phyloP scores from a whole-genome alignment of 2,888 invertebrate genomes.

The Antheraea assamensis region DNA sequence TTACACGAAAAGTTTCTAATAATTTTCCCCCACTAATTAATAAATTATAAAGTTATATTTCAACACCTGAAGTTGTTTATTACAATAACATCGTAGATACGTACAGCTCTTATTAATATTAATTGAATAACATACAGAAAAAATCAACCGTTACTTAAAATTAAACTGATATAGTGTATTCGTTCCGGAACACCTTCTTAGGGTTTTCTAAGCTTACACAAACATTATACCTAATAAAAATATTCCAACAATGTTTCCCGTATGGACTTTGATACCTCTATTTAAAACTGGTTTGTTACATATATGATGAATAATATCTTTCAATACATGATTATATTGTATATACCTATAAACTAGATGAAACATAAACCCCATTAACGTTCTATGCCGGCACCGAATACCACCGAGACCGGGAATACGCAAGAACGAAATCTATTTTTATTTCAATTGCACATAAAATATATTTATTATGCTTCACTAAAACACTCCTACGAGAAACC shows the following conservation, averaged over 20 bases:
- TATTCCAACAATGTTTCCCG: not conserved
- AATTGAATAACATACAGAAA: not conserved
- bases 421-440: slow-evolving; percentile 62
- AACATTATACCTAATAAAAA: not conserved
- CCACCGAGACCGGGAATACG: slow-evolving; percentile 34
- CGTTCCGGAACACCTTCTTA: not conserved
- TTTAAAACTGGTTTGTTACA: not conserved
- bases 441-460: slow-evolving; percentile 74
- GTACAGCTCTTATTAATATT: not conserved
- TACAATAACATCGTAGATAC: not conserved
- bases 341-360: slow-evolving; percentile 28
- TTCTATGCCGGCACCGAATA: slow-evolving; percentile 29
- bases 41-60: not conserved
- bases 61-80: not conserved
- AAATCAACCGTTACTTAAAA: not conserved
- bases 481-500: slow-evolving; percentile 47
- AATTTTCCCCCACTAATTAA: no score
- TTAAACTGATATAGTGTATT: not conserved
- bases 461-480: slow-evolving; percentile 65
- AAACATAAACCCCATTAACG: slow-evolving; percentile 31
- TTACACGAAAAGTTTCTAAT: not conserved
- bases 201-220: not conserved
- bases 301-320: not conserved
- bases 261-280: not conserved
- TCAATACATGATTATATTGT: slow-evolving; percentile 4